Conservation (phyloP, 2,888 invertebrate genomes). For the Blastobasis adustella region DNA sequence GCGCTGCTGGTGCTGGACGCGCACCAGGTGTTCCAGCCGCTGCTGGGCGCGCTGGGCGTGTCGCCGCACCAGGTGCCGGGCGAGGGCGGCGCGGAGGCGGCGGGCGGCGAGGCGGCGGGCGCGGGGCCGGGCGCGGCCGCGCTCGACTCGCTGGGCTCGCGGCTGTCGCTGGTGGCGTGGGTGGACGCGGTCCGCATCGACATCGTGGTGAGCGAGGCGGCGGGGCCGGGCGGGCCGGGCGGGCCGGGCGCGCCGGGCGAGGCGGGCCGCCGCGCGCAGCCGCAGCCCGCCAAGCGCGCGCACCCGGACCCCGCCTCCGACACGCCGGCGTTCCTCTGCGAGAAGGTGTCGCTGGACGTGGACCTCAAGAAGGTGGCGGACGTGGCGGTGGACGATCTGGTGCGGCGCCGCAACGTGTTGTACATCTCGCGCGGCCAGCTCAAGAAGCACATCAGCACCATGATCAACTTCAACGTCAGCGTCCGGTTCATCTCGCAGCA, state of each 20-base stretch:
- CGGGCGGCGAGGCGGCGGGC: slow-evolving; percentile 14
- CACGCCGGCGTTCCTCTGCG: slow-evolving; percentile 90
- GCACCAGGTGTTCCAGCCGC: slow-evolving; percentile 94
- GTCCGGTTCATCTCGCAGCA: slow-evolving; percentile 94
- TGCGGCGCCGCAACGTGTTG: slow-evolving; percentile 87
- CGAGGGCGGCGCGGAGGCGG: slow-evolving; percentile 4
- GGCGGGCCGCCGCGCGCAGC: slow-evolving; percentile 81
- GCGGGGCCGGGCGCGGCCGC: slow-evolving; percentile 77
- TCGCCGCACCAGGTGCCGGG: slow-evolving; percentile 87
- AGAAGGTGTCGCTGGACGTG: slow-evolving; percentile 88
- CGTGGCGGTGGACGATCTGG: slow-evolving; percentile 89
- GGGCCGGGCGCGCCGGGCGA: slow-evolving; percentile 33
- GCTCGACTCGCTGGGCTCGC: slow-evolving; percentile 91
- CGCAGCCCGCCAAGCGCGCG: slow-evolving; percentile 15
- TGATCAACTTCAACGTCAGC: slow-evolving; percentile 91
- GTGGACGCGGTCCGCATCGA: slow-evolving; percentile 93
- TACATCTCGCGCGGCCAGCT: slow-evolving; percentile 91
- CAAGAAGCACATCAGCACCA: slow-evolving; percentile 93
- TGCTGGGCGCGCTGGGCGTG: slow-evolving; percentile 90
- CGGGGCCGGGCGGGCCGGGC: slow-evolving; percentile 16
- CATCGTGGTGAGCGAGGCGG: slow-evolving; percentile 91
- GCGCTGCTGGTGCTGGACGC: slow-evolving; percentile 91
- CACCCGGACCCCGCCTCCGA: slow-evolving; percentile 62
- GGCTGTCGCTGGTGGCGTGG: slow-evolving; percentile 86
- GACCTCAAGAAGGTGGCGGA: slow-evolving; percentile 93